Evolutionary conservation across 2,113 vertebrate species (phyloP).

Genomic region (Dasyornis broadbenti): DNA sequence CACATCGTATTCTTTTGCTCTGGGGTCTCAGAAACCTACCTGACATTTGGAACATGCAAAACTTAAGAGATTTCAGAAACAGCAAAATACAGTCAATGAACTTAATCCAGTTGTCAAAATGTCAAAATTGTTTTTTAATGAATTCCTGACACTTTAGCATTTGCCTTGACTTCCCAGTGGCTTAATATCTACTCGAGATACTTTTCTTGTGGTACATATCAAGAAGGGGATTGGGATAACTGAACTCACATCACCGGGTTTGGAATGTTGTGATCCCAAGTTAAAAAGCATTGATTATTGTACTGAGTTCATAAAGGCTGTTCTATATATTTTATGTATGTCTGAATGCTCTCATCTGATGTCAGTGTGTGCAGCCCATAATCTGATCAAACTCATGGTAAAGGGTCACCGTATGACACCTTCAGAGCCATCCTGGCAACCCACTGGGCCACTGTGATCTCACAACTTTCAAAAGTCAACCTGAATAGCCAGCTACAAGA

Average conservation of each 20-base stretch:
- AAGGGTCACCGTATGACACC: background rate
- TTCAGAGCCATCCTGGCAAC: background rate
- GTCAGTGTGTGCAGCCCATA: background rate
- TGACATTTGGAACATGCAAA: slow-evolving; percentile 19
- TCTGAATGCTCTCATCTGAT: background rate
- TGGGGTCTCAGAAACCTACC: background rate
- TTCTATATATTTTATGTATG: background rate
- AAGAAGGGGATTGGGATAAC: background rate
- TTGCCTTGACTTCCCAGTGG: background rate
- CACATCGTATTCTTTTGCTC: background rate
- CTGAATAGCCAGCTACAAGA: background rate
- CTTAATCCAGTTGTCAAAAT: slow-evolving; percentile 24
- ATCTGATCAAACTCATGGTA: background rate
- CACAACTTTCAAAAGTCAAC: background rate
- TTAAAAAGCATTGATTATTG: background rate
- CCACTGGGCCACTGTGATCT: background rate
- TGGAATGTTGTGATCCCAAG: background rate
- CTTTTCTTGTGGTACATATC: background rate
- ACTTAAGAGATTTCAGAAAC: background rate
- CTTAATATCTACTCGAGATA: background rate
- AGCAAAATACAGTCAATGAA: slow-evolving; percentile 1
- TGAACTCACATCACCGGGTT: background rate
- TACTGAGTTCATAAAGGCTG: background rate
- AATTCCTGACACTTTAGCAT: background rate
- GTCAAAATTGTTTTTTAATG: background rate